These are phyloP conservation scores for Pipistrellus nathusii DNA, from an alignment of 2,797 vertebrate species.

Conservation along the genomic window DNA sequence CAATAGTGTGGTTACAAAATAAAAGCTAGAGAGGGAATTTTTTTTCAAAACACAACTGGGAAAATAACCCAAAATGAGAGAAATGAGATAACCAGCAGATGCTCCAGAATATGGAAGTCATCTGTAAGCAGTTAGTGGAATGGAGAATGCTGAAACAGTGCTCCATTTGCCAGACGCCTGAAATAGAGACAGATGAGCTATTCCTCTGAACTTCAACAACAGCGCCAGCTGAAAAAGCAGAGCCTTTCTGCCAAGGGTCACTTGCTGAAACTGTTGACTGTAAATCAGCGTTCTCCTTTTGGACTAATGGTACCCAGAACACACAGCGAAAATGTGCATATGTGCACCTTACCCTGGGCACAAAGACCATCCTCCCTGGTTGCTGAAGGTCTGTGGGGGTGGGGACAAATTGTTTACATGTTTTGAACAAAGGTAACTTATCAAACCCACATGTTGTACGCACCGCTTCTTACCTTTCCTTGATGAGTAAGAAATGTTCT, in stretches of 20 bases:
- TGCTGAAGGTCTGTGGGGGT: background rate
- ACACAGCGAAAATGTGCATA: slow-evolving; percentile 55
- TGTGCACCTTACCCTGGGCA: slow-evolving; percentile 42
- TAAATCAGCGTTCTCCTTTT: slow-evolving; percentile 80
- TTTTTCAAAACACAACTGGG: slow-evolving; percentile 67
- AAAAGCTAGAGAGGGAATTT: slow-evolving; percentile 71
- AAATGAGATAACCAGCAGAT: slow-evolving; percentile 85
- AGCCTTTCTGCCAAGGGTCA: slow-evolving; percentile 84
- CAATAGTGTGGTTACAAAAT: slow-evolving; percentile 70
- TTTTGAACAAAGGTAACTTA: slow-evolving; percentile 35
- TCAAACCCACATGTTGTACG: slow-evolving; percentile 34
- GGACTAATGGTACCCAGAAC: slow-evolving; percentile 67
- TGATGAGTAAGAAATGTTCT: slow-evolving; percentile 48
- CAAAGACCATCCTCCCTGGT: slow-evolving; percentile 10
- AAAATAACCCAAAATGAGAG: slow-evolving; percentile 78
- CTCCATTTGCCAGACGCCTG: slow-evolving; percentile 84
- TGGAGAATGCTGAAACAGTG: slow-evolving; percentile 79
- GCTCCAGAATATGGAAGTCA: slow-evolving; percentile 83
- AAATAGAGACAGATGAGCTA: slow-evolving; percentile 85
- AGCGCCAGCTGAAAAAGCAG: slow-evolving; percentile 87
- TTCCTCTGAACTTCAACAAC: slow-evolving; percentile 83
- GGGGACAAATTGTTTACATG: background rate
- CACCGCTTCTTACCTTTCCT: slow-evolving; percentile 51
- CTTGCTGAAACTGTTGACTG: slow-evolving; percentile 82
- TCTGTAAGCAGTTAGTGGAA: slow-evolving; percentile 85